Base-by-base conservation (phyloP, 2,113 vertebrate genomes). In the Semnornis frantzii region DNA sequence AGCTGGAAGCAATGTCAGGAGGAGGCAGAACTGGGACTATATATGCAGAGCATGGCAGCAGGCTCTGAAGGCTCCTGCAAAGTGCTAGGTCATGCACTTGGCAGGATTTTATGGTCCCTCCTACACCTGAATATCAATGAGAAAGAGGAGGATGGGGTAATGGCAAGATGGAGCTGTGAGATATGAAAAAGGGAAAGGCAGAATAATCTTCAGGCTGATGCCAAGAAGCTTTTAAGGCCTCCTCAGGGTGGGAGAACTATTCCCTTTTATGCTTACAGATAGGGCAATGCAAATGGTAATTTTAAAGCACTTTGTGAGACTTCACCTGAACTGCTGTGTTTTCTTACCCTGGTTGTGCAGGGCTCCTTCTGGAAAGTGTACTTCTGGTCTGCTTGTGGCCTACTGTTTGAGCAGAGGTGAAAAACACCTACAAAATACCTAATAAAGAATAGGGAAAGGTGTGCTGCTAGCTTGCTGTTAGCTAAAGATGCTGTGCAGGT, bases 1-100 rank as follows among this genome's bases (percentile, higher is more conserved):
- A 91, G 21, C 50, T 55, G 20, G 18, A 34, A 69, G 15, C 54
- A 85, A 16, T 64, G 42, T 89, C 78, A 73, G 24, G 31, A 59
- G 31, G 20, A 85, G 63, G 71, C 28, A 78, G 28, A 79, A 59
- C 2, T 23, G 10, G 65, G n/a, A 46, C 20, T 66, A 6, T 24
- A 17, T 55, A 54, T 39, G 92, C 57, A 85, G 64, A 91, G 72
- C 59, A 70, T 39, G 18, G 16, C 87, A 87, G 85, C 59, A 71
- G 91, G 10, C 70, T 63, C 63, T 73, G 75, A 92, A 76, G 31
- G 91, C 59, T 76, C 39, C 31, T 50, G 68, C 31, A 90, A 83
- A 95, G 92, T 86, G 57, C 94, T 88, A 42, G 80, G 86, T 93
- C 91, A 71, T 90, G 91, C 72, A 63, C 71, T 89, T 70, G 68